A percentile compares a stretch with the other conserved stretches of the same genome.
Conservation (phyloP, 2,797 vertebrate species). For the Ptychadena robeensis region DNA sequence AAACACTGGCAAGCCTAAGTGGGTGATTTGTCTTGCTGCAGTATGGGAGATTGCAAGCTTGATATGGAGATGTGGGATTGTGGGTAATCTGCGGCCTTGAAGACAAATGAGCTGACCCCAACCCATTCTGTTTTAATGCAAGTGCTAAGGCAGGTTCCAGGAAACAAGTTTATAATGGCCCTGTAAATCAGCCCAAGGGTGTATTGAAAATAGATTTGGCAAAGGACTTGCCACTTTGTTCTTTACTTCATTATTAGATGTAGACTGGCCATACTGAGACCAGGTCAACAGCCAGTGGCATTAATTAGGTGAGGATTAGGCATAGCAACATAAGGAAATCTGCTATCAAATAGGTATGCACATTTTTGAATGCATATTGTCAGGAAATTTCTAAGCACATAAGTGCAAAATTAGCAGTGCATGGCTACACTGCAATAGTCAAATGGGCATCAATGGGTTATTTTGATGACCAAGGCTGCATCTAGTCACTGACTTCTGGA, state of each 20-base stretch:
- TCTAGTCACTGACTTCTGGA: too few relatives aligned
- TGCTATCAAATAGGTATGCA: not conserved
- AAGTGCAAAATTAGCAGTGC: not conserved
- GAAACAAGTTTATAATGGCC: not conserved
- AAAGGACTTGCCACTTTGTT: not conserved
- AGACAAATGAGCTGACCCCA: not conserved
- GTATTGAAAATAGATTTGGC: not conserved
- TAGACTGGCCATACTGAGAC: not conserved
- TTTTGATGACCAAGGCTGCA: too few relatives aligned
- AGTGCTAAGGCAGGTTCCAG: not conserved
- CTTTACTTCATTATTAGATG: not conserved
- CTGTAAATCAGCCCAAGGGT: not conserved
- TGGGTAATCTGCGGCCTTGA: not conserved
- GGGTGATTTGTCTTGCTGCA: slow-evolving; percentile 57
- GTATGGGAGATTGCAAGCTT: not conserved
- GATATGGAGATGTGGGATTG: not conserved
- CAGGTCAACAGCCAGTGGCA: not conserved
- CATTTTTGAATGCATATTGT: not conserved
- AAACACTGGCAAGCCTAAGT: slow-evolving; percentile 78
- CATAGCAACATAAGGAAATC: not conserved
- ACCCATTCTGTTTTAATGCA: not conserved
- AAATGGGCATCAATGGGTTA: not conserved
- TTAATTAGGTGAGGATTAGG: not conserved
- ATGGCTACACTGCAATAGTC: not conserved
- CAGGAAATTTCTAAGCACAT: not conserved